phyloP scores from a whole-genome alignment of 2,888 invertebrate species.

The Macrophya alboannulata region DNA sequence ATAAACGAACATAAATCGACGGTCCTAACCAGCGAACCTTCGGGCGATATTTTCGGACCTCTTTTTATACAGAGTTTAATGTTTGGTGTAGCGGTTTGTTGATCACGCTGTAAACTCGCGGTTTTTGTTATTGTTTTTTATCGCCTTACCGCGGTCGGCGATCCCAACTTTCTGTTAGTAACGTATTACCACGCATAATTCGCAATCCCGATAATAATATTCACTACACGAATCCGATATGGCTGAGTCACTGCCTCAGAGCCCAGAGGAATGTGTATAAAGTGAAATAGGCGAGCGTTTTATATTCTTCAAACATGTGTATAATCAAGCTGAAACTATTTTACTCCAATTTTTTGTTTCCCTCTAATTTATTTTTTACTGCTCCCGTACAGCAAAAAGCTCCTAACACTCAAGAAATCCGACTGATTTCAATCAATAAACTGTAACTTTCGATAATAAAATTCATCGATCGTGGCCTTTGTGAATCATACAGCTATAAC shows the following conservation, averaged over 20 bases:
- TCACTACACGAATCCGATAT: constrained; percentile 47
- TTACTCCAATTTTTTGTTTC: neutral
- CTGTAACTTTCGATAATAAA: neutral
- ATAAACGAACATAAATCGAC: neutral
- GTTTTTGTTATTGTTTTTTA: constrained; percentile 42
- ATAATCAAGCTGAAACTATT: neutral
- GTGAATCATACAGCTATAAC: neutral
- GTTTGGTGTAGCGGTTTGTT: constrained; percentile 27
- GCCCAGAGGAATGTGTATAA: constrained; percentile 24
- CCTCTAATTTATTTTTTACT: neutral
- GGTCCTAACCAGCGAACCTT: constrained; percentile 4
- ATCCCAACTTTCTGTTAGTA: constrained; percentile 44
- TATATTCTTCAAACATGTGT: neutral
- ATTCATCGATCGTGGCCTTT: neutral
- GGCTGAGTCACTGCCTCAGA: constrained; percentile 34
- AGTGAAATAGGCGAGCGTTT: constrained; percentile 9
- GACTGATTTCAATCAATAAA: neutral
- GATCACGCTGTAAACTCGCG: constrained; percentile 5
- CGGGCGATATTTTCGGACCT: neutral
- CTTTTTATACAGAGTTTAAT: neutral
- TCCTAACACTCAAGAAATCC: neutral
- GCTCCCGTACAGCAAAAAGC: neutral
- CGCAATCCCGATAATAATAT: constrained; percentile 38
- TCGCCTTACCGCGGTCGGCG: neutral
- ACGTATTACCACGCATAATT: constrained; percentile 44